phyloP scores from a whole-genome alignment of 92 coral and sea anemone genomes.

The Epizoanthus scotinus region DNA sequence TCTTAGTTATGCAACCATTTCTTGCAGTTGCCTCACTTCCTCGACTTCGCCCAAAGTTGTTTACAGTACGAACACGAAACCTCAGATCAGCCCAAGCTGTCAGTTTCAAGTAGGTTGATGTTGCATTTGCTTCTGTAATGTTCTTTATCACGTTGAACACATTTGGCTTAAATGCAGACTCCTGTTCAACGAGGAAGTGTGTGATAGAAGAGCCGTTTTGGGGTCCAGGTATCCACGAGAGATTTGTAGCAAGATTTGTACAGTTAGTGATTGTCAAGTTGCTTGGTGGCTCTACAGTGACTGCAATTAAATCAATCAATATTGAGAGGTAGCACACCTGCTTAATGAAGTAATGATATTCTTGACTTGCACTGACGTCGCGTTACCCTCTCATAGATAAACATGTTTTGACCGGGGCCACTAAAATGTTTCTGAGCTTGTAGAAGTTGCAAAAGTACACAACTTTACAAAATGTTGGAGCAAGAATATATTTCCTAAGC shows the following conservation, averaged over 20 bases:
- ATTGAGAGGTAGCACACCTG: too few relatives aligned
- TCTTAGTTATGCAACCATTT: conserved; percentile 55
- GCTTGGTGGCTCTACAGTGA: conserved; percentile 68
- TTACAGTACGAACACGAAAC: conserved; percentile 84
- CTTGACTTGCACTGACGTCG: too few relatives aligned
- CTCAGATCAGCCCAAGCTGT: conserved; percentile 72
- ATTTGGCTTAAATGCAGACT: conserved; percentile 47
- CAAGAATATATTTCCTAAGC: too few relatives aligned
- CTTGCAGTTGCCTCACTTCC: conserved; percentile 70
- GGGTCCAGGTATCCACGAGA: conserved; percentile 64
- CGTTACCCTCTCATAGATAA: too few relatives aligned
- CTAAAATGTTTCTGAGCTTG: too few relatives aligned
- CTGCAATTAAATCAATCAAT: too few relatives aligned
- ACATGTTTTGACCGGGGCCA: too few relatives aligned
- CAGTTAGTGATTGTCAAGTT: conserved; percentile 53
- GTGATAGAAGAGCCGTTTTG: conserved; percentile 71
- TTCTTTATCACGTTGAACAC: conserved; percentile 47
- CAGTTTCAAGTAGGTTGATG: conserved; percentile 36
- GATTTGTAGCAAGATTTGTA: conserved; percentile 48
- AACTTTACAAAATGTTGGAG: too few relatives aligned
- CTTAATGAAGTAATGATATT: too few relatives aligned
- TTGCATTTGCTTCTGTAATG: conserved; percentile 50
- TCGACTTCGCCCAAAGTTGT: conserved; percentile 75
- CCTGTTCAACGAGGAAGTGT: conserved; percentile 73
- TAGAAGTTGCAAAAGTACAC: too few relatives aligned